phyloP scores from a whole-genome alignment of 2,113 vertebrate genomes.

The Neogobius melanostomus region DNA sequence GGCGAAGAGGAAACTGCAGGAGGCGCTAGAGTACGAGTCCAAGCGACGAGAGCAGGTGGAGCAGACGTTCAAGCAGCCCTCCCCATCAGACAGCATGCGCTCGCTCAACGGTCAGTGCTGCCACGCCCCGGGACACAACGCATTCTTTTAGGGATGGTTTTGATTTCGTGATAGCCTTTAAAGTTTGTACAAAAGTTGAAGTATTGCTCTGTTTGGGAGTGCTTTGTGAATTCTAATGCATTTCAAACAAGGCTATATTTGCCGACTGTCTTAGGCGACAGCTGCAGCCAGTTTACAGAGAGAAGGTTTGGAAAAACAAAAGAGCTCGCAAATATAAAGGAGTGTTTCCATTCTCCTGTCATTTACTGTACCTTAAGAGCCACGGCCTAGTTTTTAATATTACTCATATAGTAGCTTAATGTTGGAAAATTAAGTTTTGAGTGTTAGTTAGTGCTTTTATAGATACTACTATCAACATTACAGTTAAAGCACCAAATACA shows the following conservation, averaged over 20 bases:
- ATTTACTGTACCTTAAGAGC: neutral
- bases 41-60: conserved; percentile 96
- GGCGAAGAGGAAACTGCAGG: conserved; percentile 99
- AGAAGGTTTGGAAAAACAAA: neutral
- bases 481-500: too few relatives aligned
- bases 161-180: neutral
- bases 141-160: neutral
- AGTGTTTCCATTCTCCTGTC: neutral
- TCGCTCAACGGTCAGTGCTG: conserved; percentile 91
- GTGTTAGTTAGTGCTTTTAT: too few relatives aligned
- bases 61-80: conserved; percentile 93
- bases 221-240: neutral
- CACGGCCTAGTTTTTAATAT: neutral
- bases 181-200: neutral
- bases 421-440: too few relatives aligned
- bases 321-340: conserved; percentile 5
- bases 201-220: neutral
- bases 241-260: conserved; percentile 5
- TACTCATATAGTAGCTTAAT: too few relatives aligned
- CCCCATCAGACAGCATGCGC: conserved; percentile 92
- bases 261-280: neutral
- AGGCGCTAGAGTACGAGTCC: conserved; percentile 97
- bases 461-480: too few relatives aligned
- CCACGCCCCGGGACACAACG: neutral
- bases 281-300: neutral